Conservation (phyloP, 2,888 invertebrate genomes). For the Crocallis elinguaria region DNA sequence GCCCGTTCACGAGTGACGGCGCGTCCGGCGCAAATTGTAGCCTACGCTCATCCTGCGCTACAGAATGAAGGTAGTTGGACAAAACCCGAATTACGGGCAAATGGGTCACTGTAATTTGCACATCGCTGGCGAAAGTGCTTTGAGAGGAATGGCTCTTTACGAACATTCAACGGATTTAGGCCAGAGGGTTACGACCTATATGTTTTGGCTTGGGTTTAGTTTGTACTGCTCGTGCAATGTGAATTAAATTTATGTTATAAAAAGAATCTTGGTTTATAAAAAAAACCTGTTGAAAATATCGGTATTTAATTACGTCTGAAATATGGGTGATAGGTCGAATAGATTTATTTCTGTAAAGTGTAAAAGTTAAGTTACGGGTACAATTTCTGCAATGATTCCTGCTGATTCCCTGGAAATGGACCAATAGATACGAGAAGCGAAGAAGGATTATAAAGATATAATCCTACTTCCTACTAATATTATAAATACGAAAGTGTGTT, state of each 20-base stretch:
- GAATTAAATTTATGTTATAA: not conserved
- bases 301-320: too few species aligned
- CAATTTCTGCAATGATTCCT: too few species aligned
- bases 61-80: constrained; percentile 62
- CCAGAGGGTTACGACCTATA: constrained; percentile 31
- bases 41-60: constrained; percentile 53
- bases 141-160: constrained; percentile 58
- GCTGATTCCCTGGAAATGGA: too few species aligned
- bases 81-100: constrained; percentile 66
- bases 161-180: constrained; percentile 42
- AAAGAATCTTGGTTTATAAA: too few species aligned
- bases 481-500: too few species aligned
- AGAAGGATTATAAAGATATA: too few species aligned
- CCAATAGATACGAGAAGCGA: too few species aligned
- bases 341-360: too few species aligned
- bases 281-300: too few species aligned
- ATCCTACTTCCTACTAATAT: too few species aligned
- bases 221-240: not conserved
- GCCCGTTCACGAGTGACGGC: constrained; percentile 57
- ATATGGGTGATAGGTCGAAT: too few species aligned
- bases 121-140: constrained; percentile 53
- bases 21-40: constrained; percentile 76
- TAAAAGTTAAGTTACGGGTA: too few species aligned
- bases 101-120: constrained; percentile 71
- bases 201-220: constrained; percentile 10